Evolutionary conservation across 2,113 vertebrate species (phyloP).

Genomic region (Morone chrysops): DNA sequence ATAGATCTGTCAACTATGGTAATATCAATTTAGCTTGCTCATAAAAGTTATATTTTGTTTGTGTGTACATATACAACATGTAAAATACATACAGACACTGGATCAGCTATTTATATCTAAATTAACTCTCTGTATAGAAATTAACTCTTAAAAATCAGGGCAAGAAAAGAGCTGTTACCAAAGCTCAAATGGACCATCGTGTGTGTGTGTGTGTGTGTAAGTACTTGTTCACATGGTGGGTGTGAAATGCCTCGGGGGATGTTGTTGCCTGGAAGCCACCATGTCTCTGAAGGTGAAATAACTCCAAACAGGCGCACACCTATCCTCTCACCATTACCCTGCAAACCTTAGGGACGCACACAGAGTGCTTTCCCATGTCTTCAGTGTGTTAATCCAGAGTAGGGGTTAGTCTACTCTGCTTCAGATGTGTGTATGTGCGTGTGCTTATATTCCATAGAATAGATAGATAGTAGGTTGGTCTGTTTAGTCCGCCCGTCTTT

Average conservation of each 20-base stretch:
- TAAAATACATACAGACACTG: neutral
- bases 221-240: conserved; percentile 63
- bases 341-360: conserved; percentile 53
- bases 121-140: neutral
- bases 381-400: conserved; percentile 68
- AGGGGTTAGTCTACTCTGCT: conserved; percentile 39
- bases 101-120: neutral
- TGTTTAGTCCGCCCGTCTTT: neutral
- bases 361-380: conserved; percentile 82
- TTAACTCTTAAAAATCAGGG: conserved; percentile 42
- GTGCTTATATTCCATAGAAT: conserved; percentile 16
- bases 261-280: conserved; percentile 73
- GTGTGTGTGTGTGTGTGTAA: conserved; percentile 13
- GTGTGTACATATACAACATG: neutral
- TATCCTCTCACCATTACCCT: conserved; percentile 76
- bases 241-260: conserved; percentile 62
- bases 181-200: conserved; percentile 25
- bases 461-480: neutral
- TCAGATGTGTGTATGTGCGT: conserved; percentile 15
- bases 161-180: conserved; percentile 27
- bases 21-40: too few species aligned
- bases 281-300: conserved; percentile 79
- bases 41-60: neutral
- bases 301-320: conserved; percentile 66
- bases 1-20: neutral